These are phyloP conservation scores for Grammomys surdaster DNA, from an alignment of 2,113 vertebrate genomes.

Conservation along the genomic window DNA sequence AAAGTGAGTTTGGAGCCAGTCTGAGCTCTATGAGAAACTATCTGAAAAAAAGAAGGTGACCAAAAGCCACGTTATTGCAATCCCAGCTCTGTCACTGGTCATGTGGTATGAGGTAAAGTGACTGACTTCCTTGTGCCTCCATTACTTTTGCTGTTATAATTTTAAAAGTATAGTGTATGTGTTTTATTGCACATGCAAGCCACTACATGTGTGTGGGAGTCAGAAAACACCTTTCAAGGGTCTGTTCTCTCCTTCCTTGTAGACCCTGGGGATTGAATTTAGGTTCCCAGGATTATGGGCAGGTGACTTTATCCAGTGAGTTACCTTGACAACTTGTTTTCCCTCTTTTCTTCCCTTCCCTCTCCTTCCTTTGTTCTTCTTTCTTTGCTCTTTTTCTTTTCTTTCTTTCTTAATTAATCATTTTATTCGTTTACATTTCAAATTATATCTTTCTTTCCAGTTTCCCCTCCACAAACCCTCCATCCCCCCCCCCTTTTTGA, in stretches of 20 bases:
- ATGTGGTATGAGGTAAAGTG: not conserved
- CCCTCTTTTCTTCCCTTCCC: not conserved
- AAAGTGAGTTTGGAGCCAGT: not conserved
- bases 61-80: conserved; percentile 26
- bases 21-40: not conserved
- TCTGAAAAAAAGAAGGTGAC: not conserved
- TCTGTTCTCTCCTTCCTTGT: not conserved
- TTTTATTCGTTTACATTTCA: no score
- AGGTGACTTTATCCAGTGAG: not conserved
- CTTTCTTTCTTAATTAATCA: not conserved
- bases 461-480: no score
- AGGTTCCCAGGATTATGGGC: not conserved
- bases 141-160: not conserved
- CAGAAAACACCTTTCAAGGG: not conserved
- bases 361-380: not conserved
- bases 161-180: not conserved
- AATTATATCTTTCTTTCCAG: no score
- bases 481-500: no score
- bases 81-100: not conserved
- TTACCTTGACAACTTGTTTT: not conserved
- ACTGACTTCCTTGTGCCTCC: not conserved
- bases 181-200: not conserved
- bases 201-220: not conserved
- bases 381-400: not conserved
- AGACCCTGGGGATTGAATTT: not conserved